These are phyloP conservation scores for Rhagium mordax DNA, from an alignment of 2,888 invertebrate genomes.

Conservation along the genomic window DNA sequence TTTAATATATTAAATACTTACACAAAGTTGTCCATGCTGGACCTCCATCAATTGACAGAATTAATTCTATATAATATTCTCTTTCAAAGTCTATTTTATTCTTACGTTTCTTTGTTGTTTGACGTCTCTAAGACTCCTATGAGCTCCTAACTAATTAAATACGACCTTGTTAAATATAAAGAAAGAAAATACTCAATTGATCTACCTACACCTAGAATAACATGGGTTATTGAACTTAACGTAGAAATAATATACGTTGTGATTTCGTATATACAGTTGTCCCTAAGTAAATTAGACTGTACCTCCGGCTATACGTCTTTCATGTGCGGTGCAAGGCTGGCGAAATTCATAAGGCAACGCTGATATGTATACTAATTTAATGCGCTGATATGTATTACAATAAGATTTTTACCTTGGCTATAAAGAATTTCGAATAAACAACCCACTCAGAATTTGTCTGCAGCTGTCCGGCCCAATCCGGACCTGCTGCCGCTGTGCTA, in stretches of 20 bases:
- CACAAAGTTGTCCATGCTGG: too few species aligned
- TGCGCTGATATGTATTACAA: too few species aligned
- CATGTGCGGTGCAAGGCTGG: too few species aligned
- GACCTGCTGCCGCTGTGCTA: not conserved
- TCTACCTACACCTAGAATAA: not conserved
- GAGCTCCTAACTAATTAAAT: not conserved
- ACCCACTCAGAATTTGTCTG: too few species aligned
- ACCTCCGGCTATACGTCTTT: not conserved
- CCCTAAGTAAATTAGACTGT: not conserved
- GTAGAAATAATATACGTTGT: not conserved
- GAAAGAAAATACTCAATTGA: not conserved
- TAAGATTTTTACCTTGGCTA: too few species aligned
- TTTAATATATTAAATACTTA: too few species aligned
- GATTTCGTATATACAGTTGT: not conserved
- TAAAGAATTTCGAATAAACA: too few species aligned
- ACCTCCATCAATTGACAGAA: too few species aligned
- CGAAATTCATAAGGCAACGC: too few species aligned
- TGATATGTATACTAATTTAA: too few species aligned
- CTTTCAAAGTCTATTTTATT: too few species aligned
- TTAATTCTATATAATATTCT: too few species aligned
- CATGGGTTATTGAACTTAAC: not conserved
- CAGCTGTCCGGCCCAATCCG: not conserved
- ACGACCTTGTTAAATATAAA: not conserved
- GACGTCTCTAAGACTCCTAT: not conserved
- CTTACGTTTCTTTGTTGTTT: not conserved